phyloP scores from a whole-genome alignment of 2,113 vertebrate species.

The Casuarius casuarius region DNA sequence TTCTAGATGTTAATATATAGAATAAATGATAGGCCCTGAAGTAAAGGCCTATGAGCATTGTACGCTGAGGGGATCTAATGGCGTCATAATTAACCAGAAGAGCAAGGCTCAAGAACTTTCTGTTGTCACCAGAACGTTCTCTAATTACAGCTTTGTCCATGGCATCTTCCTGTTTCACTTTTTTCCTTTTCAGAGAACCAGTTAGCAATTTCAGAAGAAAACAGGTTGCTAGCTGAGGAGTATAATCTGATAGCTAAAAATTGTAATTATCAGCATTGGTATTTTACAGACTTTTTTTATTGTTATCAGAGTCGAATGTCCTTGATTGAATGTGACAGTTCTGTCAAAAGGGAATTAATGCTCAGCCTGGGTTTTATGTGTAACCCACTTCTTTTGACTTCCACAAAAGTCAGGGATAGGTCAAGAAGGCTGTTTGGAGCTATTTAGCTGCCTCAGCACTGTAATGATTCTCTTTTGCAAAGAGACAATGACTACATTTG shows the following conservation, averaged over 20 bases:
- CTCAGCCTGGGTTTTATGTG: background rate
- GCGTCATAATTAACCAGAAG: constrained; percentile 63
- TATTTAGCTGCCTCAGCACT: background rate
- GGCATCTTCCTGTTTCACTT: constrained; percentile 56
- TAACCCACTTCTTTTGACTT: background rate
- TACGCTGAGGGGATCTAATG: constrained; percentile 23
- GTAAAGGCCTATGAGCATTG: constrained; percentile 61
- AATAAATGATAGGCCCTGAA: constrained; percentile 74
- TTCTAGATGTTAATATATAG: constrained; percentile 78
- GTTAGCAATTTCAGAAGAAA: constrained; percentile 44
- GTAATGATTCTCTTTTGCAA: background rate
- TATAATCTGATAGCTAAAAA: constrained; percentile 37
- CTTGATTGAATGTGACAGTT: background rate
- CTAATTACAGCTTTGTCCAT: constrained; percentile 49
- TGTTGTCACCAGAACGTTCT: constrained; percentile 46
- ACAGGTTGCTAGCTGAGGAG: background rate
- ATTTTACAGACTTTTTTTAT: constrained; percentile 21
- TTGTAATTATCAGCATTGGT: background rate
- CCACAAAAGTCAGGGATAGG: background rate
- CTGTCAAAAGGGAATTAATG: constrained; percentile 11
- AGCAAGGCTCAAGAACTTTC: constrained; percentile 56
- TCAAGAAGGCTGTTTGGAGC: background rate
- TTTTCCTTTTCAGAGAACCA: background rate
- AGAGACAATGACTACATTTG: background rate
- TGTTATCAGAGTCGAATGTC: background rate